A percentile compares a stretch with the other conserved stretches of the same genome.
phyloP scores from a whole-genome alignment of 2,888 invertebrate genomes.

The Nesidiocoris tenuis region DNA sequence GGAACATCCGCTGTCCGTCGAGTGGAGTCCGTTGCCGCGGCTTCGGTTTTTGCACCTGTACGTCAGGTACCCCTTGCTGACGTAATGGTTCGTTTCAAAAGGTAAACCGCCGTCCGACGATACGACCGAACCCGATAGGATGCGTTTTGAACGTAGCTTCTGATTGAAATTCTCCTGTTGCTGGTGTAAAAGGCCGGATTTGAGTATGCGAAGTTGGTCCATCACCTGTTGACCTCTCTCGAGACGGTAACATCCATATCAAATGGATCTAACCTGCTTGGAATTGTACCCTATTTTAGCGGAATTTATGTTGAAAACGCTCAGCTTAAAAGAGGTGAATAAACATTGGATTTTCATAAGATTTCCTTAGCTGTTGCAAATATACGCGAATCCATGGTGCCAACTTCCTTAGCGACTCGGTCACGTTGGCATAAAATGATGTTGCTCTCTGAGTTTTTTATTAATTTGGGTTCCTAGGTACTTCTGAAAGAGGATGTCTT shows the following conservation, averaged over 20 bases:
- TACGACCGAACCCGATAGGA: slow-evolving; percentile 12
- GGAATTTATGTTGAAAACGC: too few species aligned
- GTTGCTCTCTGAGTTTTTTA: too few species aligned
- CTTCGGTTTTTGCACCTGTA: not conserved
- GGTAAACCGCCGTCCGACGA: slow-evolving; percentile 1
- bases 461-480: too few species aligned
- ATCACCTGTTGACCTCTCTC: not conserved
- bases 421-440: too few species aligned
- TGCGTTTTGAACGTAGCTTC: not conserved
- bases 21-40: not conserved
- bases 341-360: too few species aligned
- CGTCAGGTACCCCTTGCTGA: not conserved
- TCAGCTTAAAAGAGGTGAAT: too few species aligned
- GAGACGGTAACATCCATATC: not conserved
- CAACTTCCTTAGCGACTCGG: too few species aligned
- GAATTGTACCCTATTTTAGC: too few species aligned
- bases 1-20: not conserved
- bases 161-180: slow-evolving; percentile 10
- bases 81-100: not conserved
- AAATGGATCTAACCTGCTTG: too few species aligned
- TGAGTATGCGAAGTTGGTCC: not conserved
- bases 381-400: too few species aligned
- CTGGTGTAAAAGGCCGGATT: slow-evolving; percentile 11
- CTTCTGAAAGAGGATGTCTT: too few species aligned
- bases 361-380: too few species aligned